Evolutionary conservation across 2,888 invertebrate species (phyloP), one percentile per base, ranked within the genome.

Genomic region (Ophioninae sp.): DNA sequence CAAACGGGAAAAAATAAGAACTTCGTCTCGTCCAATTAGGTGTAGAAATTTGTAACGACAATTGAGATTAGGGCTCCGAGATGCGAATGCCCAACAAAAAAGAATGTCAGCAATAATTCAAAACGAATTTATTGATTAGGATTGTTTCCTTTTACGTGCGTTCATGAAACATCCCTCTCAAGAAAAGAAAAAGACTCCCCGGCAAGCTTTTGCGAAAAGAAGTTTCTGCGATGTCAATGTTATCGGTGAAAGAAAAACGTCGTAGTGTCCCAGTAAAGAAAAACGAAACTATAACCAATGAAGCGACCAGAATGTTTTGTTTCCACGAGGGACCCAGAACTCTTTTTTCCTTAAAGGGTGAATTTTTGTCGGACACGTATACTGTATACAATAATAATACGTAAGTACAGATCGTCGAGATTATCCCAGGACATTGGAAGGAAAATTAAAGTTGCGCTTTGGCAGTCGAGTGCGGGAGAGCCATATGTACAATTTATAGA

Each of bases 401-500:
- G 17, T 44, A 21, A 21, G 73, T 39, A 44, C 30, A 69, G 61
- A 72, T 81, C 72, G 44, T 50, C 56, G 72, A 81, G 81, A 81
- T 77, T 77, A 72, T 77, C 23, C 77, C n/a, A 39, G 68, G 61
- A 65, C 21, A 61, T 56, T 56, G 50, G 72, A 61, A 62, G 50
- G 77, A 50, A 50, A 67, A 77, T 81, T 67, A 81, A 67, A 81
- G 30, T 23, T 41, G 41, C 21, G 61, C 67, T 50, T 50, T 50
- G 17, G 13, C 50, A 50, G 17, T 50, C 17, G 50, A 10, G 44
- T 20, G 78, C 70, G 74, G 65, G 74, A 41, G 70, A 74, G 74
- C 74, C 82, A 82, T 82, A 74, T 74, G 70, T 77, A 50, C 61
- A 77, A 72, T 72, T 67, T 67, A 23, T 50, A 41, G 0, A 68